A percentile compares a stretch with the other conserved stretches of the same genome.
Evolutionary conservation across 2,113 vertebrate species (phyloP).

Genomic region (Carlito syrichta): DNA sequence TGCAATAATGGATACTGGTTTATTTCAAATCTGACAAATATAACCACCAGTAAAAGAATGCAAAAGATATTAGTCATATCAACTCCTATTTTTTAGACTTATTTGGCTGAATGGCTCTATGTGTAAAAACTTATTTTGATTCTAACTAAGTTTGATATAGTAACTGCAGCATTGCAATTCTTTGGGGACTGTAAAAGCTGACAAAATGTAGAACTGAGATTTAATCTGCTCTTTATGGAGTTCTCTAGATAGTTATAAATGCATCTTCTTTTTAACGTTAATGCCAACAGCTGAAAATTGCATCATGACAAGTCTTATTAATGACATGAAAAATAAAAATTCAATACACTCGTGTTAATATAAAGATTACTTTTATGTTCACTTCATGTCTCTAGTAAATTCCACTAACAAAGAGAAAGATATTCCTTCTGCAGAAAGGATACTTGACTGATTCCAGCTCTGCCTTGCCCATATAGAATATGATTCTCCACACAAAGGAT

Average conservation of each 20-base stretch:
- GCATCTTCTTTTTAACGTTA: not conserved
- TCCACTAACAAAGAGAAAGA: not conserved
- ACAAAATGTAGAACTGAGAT: not conserved
- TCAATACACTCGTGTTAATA: not conserved
- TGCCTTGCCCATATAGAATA: not conserved
- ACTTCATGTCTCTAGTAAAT: not conserved
- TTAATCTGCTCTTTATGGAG: not conserved
- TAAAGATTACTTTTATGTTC: not conserved
- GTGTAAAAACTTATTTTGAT: conserved; percentile 17
- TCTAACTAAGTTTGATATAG: not conserved
- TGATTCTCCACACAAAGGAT: not conserved
- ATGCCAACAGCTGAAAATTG: not conserved
- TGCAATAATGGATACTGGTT: conserved; percentile 75
- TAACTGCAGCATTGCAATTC: not conserved
- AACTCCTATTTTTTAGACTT: not conserved
- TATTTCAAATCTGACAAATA: conserved; percentile 79
- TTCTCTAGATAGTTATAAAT: not conserved
- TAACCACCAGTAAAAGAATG: conserved; percentile 59
- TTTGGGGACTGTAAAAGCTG: not conserved
- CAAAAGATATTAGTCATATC: not conserved
- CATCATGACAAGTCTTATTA: not conserved
- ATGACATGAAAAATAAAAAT: not conserved
- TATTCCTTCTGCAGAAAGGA: not conserved
- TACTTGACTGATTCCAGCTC: not conserved
- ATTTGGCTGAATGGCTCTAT: not conserved